These are phyloP conservation scores for Vulpes vulpes DNA, from an alignment of 2,113 vertebrate species.

Conservation along the genomic window DNA sequence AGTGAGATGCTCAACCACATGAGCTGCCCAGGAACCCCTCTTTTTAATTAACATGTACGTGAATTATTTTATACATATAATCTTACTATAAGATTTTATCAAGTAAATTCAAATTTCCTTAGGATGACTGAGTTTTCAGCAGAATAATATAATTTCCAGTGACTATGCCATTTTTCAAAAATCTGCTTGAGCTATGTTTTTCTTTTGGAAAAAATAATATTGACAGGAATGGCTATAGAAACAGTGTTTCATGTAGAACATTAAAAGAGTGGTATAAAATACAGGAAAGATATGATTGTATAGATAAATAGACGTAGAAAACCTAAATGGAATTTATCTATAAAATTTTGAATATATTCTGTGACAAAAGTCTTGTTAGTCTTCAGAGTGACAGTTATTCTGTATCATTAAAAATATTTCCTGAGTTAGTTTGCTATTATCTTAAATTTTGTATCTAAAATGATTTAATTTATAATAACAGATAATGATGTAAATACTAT, in stretches of 20 bases:
- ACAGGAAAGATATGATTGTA: neutral
- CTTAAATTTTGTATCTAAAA: neutral
- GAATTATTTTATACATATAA: neutral
- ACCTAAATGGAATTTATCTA: neutral
- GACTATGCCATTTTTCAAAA: neutral
- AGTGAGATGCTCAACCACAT: no score
- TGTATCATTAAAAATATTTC: neutral
- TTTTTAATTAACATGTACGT: neutral
- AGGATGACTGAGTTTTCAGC: neutral
- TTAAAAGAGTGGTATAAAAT: neutral
- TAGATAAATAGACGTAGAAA: neutral
- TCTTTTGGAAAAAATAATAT: neutral
- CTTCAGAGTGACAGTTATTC: neutral
- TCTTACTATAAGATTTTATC: neutral
- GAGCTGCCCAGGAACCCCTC: no score
- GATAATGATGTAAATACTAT: neutral
- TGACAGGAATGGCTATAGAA: neutral
- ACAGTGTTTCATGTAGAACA: neutral
- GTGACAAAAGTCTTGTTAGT: neutral
- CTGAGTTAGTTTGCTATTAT: neutral
- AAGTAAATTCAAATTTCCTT: neutral
- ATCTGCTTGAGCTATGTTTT: neutral
- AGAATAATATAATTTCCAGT: neutral
- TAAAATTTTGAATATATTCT: neutral
- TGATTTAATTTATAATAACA: neutral